A percentile compares a stretch with the other conserved stretches of the same genome.
Conservation (phyloP, 2,113 vertebrate species). For the Cromileptes altivelis region DNA sequence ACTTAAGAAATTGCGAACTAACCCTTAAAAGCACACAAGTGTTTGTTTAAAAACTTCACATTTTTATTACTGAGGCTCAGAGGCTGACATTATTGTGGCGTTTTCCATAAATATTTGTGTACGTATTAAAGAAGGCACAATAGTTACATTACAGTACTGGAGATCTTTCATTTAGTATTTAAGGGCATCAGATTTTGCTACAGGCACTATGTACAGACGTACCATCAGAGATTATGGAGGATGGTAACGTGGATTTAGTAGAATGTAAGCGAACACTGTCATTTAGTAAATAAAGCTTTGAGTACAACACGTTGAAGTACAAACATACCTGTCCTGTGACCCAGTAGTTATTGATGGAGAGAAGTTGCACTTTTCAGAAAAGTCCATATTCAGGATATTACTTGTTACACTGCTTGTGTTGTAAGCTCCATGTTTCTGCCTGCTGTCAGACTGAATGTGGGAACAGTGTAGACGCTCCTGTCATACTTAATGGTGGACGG, state of each 20-base stretch:
- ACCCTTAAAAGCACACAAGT: neutral
- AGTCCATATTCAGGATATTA: neutral
- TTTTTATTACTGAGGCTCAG: neutral
- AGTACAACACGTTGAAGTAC: too few relatives aligned
- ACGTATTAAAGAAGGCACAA: too few relatives aligned
- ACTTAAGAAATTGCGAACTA: too few relatives aligned
- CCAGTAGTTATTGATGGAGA: neutral
- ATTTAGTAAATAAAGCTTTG: too few relatives aligned
- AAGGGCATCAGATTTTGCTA: too few relatives aligned
- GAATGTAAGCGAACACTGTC: too few relatives aligned
- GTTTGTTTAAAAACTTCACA: neutral
- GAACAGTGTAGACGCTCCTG: slow-evolving; percentile 72
- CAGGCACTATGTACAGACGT: too few relatives aligned
- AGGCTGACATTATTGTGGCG: too few relatives aligned
- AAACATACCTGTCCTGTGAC: neutral
- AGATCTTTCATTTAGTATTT: too few relatives aligned
- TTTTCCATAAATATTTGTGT: neutral
- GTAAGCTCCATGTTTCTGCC: neutral
- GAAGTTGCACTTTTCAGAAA: neutral
- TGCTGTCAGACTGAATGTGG: slow-evolving; percentile 87
- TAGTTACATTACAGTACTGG: too few relatives aligned
- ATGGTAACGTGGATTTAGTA: too few relatives aligned
- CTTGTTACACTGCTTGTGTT: neutral
- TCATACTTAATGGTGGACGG: slow-evolving; percentile 57
- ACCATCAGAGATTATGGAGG: too few relatives aligned